Evolutionary conservation across 2,888 invertebrate genomes (phyloP).

Genomic region (Sarcophaga subvicina): DNA sequence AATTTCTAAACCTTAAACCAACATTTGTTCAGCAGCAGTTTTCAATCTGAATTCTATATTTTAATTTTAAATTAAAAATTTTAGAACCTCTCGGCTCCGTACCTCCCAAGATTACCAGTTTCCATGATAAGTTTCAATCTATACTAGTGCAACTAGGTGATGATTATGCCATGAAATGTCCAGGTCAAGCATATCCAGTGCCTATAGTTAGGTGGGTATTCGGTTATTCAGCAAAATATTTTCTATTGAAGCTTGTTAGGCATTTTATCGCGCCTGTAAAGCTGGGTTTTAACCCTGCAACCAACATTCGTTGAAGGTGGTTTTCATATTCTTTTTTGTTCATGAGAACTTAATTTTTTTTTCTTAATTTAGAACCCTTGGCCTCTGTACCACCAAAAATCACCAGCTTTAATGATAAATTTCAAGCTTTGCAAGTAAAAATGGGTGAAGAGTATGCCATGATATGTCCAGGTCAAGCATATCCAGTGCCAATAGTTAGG

Average conservation of each 20-base stretch:
- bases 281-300: background rate
- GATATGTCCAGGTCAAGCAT: conserved; percentile 86
- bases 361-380: conserved; percentile 81
- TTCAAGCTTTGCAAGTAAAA: conserved; percentile 75
- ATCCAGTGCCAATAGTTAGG: conserved; percentile 78
- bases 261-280: no score
- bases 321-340: background rate
- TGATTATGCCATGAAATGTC: conserved; percentile 86
- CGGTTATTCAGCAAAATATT: background rate
- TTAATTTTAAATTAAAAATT: conserved; percentile 65
- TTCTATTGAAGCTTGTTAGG: no score
- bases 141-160: conserved; percentile 82
- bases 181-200: conserved; percentile 89
- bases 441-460: conserved; percentile 82
- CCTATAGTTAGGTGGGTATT: conserved; percentile 85
- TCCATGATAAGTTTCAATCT: conserved; percentile 81
- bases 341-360: background rate
- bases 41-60: background rate
- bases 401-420: conserved; percentile 84
- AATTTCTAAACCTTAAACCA: background rate
- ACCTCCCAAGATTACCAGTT: conserved; percentile 84
- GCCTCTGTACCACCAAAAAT: conserved; percentile 85
- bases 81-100: conserved; percentile 83
- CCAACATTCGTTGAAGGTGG: conserved; percentile 71
- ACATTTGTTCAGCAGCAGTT: background rate